Percentiles rank a stretch among this genome's conserved stretches.
These are phyloP conservation scores for Drosophila kepulauana DNA, from an alignment of 1,140 invertebrate genomes.

Conservation along the genomic window DNA sequence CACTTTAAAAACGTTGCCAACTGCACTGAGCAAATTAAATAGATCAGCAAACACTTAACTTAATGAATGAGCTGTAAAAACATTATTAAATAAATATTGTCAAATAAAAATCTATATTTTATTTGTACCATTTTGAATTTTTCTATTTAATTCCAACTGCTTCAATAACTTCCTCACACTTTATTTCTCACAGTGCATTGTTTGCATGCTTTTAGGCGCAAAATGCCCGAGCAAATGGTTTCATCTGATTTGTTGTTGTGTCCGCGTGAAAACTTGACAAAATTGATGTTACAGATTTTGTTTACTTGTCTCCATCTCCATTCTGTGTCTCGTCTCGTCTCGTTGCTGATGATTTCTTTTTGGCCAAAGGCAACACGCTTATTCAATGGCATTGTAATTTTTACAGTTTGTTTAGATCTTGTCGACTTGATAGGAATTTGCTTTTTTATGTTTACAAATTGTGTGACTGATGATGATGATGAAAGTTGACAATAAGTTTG, in stretches of 20 bases:
- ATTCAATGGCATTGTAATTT: conserved; percentile 54
- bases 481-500: conserved; percentile 15
- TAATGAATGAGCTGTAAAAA: too few relatives aligned
- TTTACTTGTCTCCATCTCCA: conserved; percentile 31
- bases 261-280: conserved; percentile 50
- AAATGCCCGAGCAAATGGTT: conserved; percentile 36
- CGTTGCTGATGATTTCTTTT: conserved; percentile 6
- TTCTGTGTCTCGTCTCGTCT: neutral
- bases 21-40: conserved; percentile 22
- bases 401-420: conserved; percentile 58
- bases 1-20: conserved; percentile 38
- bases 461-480: conserved; percentile 51
- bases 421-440: conserved; percentile 43
- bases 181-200: conserved; percentile 24
- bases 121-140: neutral
- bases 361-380: conserved; percentile 3
- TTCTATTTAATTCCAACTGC: neutral
- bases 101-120: too few relatives aligned
- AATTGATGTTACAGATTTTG: conserved; percentile 56
- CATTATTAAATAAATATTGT: too few relatives aligned
- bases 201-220: conserved; percentile 47
- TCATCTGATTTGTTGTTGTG: conserved; percentile 50
- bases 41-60: too few relatives aligned
- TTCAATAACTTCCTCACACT: neutral
- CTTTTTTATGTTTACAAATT: conserved; percentile 51